Percentiles rank a stretch among this genome's conserved stretches.
Evolutionary conservation across 1,140 invertebrate genomes (phyloP).

Genomic region (Drosophila nigromelanica): DNA sequence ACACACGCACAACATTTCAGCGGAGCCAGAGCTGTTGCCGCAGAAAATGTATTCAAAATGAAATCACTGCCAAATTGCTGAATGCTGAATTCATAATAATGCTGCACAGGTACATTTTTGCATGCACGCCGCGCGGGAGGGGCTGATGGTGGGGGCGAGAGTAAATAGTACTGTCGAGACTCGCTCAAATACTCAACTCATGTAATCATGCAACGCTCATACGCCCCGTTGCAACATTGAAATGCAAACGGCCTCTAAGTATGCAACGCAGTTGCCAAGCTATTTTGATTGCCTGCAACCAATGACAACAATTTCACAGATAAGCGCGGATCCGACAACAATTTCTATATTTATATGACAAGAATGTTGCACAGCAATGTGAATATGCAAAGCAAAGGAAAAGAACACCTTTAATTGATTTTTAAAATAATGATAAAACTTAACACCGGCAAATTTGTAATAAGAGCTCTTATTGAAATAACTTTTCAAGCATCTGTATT

Average conservation of each 20-base stretch:
- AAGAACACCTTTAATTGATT: too few species aligned
- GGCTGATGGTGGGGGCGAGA: background rate
- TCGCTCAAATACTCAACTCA: constrained; percentile 11
- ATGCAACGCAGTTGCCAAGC: constrained; percentile 13
- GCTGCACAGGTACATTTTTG: constrained; percentile 56
- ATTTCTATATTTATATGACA: background rate
- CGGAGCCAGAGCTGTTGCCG: background rate
- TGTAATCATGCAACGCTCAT: constrained; percentile 54
- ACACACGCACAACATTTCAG: background rate
- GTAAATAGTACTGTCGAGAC: background rate
- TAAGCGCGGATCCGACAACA: background rate
- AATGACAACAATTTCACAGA: background rate
- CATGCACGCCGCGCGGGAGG: constrained; percentile 9
- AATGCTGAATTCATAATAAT: constrained; percentile 69
- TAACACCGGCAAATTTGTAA: too few species aligned
- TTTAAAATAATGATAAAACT: too few species aligned
- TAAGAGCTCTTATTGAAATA: too few species aligned
- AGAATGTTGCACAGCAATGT: background rate
- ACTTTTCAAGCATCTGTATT: too few species aligned
- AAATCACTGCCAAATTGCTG: constrained; percentile 63
- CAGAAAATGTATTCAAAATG: constrained; percentile 34
- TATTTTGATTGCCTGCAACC: constrained; percentile 10
- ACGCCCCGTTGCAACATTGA: constrained; percentile 19
- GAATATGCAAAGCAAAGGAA: background rate
- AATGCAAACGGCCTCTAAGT: background rate